Conservation (phyloP, 2,888 invertebrate species). For the Eupithecia abbreviata region DNA sequence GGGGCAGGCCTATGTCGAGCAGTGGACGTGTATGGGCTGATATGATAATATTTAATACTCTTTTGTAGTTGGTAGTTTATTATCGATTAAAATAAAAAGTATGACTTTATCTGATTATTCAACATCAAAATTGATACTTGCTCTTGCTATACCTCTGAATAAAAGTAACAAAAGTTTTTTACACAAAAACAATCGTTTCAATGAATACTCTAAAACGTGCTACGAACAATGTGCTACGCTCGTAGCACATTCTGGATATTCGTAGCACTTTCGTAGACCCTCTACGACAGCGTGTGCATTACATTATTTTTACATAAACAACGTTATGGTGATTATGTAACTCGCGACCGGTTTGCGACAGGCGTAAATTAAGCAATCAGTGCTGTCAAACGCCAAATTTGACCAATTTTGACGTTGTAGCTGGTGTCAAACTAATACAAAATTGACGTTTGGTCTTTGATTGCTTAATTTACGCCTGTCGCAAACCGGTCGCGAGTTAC, state of each 20-base stretch:
- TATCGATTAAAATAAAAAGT: neutral
- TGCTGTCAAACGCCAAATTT: no score
- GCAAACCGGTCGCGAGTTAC: no score
- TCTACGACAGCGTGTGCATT: neutral
- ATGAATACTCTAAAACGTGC: neutral
- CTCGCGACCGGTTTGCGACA: no score
- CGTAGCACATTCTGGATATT: neutral
- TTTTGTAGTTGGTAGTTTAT: neutral
- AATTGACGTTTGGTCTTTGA: no score
- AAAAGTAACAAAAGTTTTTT: neutral
- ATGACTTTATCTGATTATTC: neutral
- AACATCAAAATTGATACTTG: neutral
- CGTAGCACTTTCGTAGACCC: constrained; percentile 2
- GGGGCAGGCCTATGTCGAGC: no score
- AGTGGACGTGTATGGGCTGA: no score
- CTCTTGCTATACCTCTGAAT: no score
- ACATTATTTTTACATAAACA: neutral
- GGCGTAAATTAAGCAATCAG: no score
- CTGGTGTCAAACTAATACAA: no score
- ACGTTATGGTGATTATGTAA: neutral
- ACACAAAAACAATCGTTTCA: neutral
- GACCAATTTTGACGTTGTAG: no score
- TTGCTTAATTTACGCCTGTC: no score
- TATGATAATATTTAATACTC: neutral
- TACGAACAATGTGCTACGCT: neutral